Evolutionary conservation across 2,797 vertebrate genomes (phyloP), one percentile per base, ranked within the genome.

Genomic region (Sarcoramphus papa): DNA sequence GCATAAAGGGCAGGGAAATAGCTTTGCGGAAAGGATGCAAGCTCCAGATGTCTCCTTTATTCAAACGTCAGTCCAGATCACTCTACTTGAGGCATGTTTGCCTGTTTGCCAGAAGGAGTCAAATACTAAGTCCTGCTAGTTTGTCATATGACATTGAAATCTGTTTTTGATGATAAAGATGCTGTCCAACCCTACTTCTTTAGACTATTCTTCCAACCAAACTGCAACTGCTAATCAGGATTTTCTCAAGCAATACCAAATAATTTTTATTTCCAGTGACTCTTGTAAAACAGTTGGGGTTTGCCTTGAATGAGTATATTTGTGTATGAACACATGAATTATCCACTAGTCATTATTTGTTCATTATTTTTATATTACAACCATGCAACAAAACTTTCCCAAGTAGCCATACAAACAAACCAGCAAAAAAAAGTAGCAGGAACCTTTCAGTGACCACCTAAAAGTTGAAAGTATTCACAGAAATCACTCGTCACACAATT

Each of bases 81-180:
- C n/a, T 18, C 69, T 45, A 5, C 43, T 4, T 2, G 16, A 74
- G 51, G 14, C 33, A 47, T 0, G 0, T 21, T 18, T 30, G 30
- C n/a, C 63, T 43, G 17, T 16, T 33, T 51, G 40, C 47, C 76
- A 43, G 51, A 10, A 47, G 62, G 10, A 82, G 21, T 30, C 75
- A 68, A 45, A 41, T 2, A 15, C 33, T 15, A 43, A 63, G 24
- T 54, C 51, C 70, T 67, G 12, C 45, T 23, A 2, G 12, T 65
- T 4, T 48, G n/a, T 45, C 59, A 7, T 7, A 41, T 0, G 0
- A 50, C 51, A 17, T 0, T 22, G 30, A 65, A 59, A 9, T 35
- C 33, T 62, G 17, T 0, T 28, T 93, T 65, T 79, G 20, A 45
- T 24, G 22, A 37, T 40, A 72, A 62, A 14, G 15, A 27, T 16